phyloP scores from a whole-genome alignment of 2,888 invertebrate genomes.

The Drosophila birchii region DNA sequence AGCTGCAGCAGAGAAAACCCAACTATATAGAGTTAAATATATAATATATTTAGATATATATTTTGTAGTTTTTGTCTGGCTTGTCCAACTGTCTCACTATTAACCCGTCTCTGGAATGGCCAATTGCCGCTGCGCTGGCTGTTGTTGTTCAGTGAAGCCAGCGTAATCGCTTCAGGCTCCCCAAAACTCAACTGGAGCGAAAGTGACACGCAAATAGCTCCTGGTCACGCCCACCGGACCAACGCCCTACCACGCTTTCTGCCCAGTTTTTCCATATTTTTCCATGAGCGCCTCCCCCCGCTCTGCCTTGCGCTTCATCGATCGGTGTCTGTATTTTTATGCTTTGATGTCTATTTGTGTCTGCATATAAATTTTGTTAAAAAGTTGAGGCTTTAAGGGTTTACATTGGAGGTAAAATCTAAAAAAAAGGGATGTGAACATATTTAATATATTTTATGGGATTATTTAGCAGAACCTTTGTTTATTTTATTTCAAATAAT shows the following conservation, averaged over 20 bases:
- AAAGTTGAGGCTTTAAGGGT: constrained; percentile 56
- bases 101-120: constrained; percentile 27
- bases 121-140: constrained; percentile 7
- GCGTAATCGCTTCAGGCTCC: constrained; percentile 39
- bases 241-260: background rate
- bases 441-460: too few relatives aligned
- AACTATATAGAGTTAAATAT: background rate
- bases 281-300: background rate
- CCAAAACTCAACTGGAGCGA: constrained; percentile 60
- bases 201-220: constrained; percentile 73
- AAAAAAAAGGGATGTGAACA: background rate
- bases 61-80: constrained; percentile 15
- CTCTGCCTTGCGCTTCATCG: constrained; percentile 44
- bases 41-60: background rate
- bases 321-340: constrained; percentile 51
- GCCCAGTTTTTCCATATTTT: constrained; percentile 3
- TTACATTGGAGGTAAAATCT: background rate
- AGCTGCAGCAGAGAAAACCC: background rate
- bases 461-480: background rate
- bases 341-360: constrained; percentile 75
- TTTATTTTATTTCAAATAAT: background rate
- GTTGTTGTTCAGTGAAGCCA: constrained; percentile 57
- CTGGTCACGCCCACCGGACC: constrained; percentile 23
- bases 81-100: constrained; percentile 63
- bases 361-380: constrained; percentile 4